Conservation (phyloP, 1,140 invertebrate species). For the Papilio xuthus region DNA sequence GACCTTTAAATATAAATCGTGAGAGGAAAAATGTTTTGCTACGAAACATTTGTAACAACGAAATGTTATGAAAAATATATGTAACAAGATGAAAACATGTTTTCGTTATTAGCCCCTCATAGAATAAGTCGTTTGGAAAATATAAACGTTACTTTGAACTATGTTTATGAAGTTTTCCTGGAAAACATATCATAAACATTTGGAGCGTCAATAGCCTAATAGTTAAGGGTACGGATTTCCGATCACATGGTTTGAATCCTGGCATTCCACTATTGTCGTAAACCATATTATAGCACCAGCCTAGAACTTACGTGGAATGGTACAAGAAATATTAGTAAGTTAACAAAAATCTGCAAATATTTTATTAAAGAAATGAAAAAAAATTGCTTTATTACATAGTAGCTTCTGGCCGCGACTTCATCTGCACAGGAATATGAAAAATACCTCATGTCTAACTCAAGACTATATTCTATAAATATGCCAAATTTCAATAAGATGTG, state of each 20-base stretch:
- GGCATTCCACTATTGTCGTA: no score
- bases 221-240: no score
- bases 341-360: no score
- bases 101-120: neutral
- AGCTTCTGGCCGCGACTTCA: no score
- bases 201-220: no score
- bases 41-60: neutral
- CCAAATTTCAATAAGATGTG: neutral
- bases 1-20: no score
- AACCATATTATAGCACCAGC: no score
- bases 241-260: no score
- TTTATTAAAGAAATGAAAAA: no score
- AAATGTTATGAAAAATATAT: neutral
- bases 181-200: neutral
- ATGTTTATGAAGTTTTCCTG: neutral
- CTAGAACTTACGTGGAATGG: no score
- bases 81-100: neutral
- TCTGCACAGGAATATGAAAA: neutral
- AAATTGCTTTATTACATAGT: no score
- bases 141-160: slow-evolving; percentile 2
- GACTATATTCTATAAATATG: neutral
- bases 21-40: neutral
- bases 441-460: neutral
- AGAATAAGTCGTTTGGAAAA: neutral
- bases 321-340: no score